phyloP scores from a whole-genome alignment of 2,888 invertebrate species.

The Rhabditophanes sp. region DNA sequence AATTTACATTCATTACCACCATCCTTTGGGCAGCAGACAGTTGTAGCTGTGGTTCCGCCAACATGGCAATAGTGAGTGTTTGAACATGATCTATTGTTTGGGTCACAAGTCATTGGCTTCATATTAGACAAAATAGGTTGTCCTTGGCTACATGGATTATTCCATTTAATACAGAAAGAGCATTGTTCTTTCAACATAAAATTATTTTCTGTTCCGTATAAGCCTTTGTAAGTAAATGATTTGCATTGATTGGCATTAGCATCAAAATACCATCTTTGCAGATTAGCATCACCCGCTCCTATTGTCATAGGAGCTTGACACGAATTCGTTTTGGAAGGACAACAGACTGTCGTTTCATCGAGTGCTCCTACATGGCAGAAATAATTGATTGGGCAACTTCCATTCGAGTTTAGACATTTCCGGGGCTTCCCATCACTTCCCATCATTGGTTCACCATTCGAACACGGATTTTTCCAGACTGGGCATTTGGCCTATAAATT shows the following conservation, averaged over 20 bases:
- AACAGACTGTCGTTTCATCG: slow-evolving; percentile 34
- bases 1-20: slow-evolving; percentile 24
- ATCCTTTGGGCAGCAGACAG: slow-evolving; percentile 35
- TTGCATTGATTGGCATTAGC: slow-evolving; percentile 10
- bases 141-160: slow-evolving; percentile 32
- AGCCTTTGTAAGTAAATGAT: slow-evolving; percentile 17
- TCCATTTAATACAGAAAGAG: slow-evolving; percentile 32
- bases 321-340: slow-evolving; percentile 19
- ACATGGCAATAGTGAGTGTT: slow-evolving; percentile 30
- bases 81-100: slow-evolving; percentile 17
- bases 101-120: slow-evolving; percentile 11
- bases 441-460: slow-evolving; percentile 26
- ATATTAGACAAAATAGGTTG: slow-evolving; percentile 19
- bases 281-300: slow-evolving; percentile 13
- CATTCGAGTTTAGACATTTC: slow-evolving; percentile 21
- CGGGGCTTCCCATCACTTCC: slow-evolving; percentile 16
- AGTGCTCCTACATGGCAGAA: slow-evolving; percentile 39
- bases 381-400: slow-evolving; percentile 15
- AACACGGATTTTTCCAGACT: slow-evolving; percentile 36
- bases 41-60: slow-evolving; percentile 13
- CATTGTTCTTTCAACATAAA: slow-evolving; percentile 32
- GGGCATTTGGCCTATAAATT: slow-evolving; percentile 21
- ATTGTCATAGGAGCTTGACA: slow-evolving; percentile 20
- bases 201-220: slow-evolving; percentile 39
- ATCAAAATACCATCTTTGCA: slow-evolving; percentile 18